Evolutionary conservation across 2,113 vertebrate genomes (phyloP).

Genomic region (Rhynchomys soricoides): DNA sequence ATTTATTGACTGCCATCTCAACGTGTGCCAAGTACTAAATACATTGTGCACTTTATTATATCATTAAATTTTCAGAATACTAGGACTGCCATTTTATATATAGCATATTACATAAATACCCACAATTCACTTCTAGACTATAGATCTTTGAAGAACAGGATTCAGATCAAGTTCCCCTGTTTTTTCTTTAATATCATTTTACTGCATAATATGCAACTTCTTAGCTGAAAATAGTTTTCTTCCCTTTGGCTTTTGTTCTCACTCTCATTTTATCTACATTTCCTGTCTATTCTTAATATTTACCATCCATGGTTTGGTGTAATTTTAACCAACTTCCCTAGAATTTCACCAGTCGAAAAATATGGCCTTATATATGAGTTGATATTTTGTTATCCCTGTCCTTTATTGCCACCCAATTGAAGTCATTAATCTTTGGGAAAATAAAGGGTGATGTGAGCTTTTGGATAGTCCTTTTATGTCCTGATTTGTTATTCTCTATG

Average conservation of each 20-base stretch:
- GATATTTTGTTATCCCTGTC: background rate
- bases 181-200: background rate
- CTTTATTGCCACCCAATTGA: background rate
- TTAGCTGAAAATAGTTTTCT: background rate
- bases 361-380: background rate
- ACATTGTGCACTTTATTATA: background rate
- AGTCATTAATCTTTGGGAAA: background rate
- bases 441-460: background rate
- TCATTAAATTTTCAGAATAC: background rate
- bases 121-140: background rate
- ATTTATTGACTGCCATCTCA: background rate
- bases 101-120: background rate
- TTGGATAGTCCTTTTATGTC: background rate
- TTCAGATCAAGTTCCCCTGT: background rate
- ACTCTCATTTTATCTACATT: background rate
- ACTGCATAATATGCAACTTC: background rate
- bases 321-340: background rate
- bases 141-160: background rate
- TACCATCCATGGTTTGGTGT: background rate
- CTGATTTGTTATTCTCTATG: background rate
- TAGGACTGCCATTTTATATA: background rate
- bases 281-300: background rate
- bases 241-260: background rate
- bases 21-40: background rate
- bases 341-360: background rate